Evolutionary conservation across 2,888 invertebrate genomes (phyloP), one percentile per base, ranked within the genome.

Genomic region (Melieria omissa): DNA sequence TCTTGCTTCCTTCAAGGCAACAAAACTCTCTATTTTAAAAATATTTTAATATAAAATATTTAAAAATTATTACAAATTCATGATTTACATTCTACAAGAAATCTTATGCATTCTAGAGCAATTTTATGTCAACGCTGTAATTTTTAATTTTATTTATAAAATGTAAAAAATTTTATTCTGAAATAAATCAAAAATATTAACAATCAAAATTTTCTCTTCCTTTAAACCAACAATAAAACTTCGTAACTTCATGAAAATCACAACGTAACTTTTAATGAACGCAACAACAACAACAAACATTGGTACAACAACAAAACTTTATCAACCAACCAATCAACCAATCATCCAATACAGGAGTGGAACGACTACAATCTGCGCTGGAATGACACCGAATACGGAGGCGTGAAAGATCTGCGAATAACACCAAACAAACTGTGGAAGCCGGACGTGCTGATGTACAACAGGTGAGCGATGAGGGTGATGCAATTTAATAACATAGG

Each of bases 361-460:
- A 95, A 93, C 85, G 99, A 98, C 89, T 96, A 96, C 90, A 98
- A 98, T 88, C 90, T 99, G 82, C 91, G 93, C 83, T 99, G 99
- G 99, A 97, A 98, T 88, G 95, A 95, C 86, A 91, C 93, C 73
- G 97, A 98, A 83, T 98, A 95, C 86, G 98, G 97, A 54, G 95
- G 95, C 70, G 95, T 99, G 70, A 95, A 95, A 87, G 96, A 95
- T 86, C 91, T 99, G 74, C 91, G 97, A 84, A 95, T 99, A 86
- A 97, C 98, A 77, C 96, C 98, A 66, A 94, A 94, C 88, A 94
- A 95, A 87, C 91, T 99, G 77, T 99, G 99, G 99, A 97, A 95
- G 87, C 99, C 99, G 77, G 99, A 99, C 89, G 96, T 99, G 83
- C 94, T 99, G 79, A 96, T 99, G 95, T 99, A 99, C 89, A 99